Percentiles rank a stretch among this genome's conserved stretches.
Evolutionary conservation across 2,888 invertebrate species (phyloP).

Genomic region (Chelonus formosanus): DNA sequence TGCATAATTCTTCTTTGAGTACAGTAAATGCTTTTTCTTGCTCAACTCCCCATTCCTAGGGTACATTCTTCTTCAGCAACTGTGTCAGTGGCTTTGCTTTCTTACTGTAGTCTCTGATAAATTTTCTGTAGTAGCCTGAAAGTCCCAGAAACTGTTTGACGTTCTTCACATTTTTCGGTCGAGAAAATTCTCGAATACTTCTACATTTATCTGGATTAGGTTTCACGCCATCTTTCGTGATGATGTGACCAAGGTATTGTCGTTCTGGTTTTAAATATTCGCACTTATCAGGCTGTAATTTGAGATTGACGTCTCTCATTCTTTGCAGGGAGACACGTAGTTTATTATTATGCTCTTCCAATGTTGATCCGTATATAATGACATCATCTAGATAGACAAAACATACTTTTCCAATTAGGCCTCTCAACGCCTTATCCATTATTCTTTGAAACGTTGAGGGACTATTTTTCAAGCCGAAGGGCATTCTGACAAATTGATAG

Average conservation of each 20-base stretch:
- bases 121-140: slow-evolving; percentile 42
- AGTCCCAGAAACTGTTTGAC: slow-evolving; percentile 43
- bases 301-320: too few relatives aligned
- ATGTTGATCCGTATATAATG: too few relatives aligned
- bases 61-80: slow-evolving; percentile 8
- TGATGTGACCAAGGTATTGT: slow-evolving; percentile 40
- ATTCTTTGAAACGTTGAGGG: slow-evolving; percentile 33
- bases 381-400: too few relatives aligned
- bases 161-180: slow-evolving; percentile 39
- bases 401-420: slow-evolving; percentile 23
- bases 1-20: too few relatives aligned
- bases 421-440: slow-evolving; percentile 33
- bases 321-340: too few relatives aligned
- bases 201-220: slow-evolving; percentile 43
- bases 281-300: slow-evolving; percentile 39
- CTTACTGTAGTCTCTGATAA: too few relatives aligned
- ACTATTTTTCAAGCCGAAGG: slow-evolving; percentile 32
- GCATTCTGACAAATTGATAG: slow-evolving; percentile 34
- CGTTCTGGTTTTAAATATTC: too few relatives aligned
- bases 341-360: too few relatives aligned
- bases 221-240: slow-evolving; percentile 38
- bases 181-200: too few relatives aligned
- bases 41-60: slow-evolving; percentile 15
- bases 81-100: slow-evolving; percentile 18
- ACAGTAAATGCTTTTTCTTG: too few relatives aligned